A percentile compares a stretch with the other conserved stretches of the same genome.
phyloP scores from a whole-genome alignment of 2,888 invertebrate genomes.

The Adela reaumurella region DNA sequence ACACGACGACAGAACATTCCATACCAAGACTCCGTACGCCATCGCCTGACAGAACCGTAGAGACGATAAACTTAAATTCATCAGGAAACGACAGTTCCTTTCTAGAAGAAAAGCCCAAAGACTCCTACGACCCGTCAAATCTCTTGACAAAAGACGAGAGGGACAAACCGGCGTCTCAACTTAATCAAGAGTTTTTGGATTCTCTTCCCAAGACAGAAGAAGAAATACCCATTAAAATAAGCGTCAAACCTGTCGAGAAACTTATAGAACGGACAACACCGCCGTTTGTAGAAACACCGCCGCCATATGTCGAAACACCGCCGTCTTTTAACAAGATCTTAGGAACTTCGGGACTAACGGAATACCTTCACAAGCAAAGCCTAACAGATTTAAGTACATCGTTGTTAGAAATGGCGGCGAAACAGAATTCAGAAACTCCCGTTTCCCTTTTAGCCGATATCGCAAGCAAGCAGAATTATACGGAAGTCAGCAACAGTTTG shows the following conservation, averaged over 20 bases:
- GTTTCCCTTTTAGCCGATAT: constrained; percentile 12
- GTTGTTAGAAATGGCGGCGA: constrained; percentile 9
- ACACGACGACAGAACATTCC: constrained; percentile 15
- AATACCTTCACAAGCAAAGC: constrained; percentile 1
- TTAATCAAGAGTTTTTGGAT: constrained; percentile 42
- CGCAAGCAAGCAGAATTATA: constrained; percentile 9
- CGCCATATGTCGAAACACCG: not conserved
- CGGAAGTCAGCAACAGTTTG: constrained; percentile 13
- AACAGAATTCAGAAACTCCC: constrained; percentile 10
- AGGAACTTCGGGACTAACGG: not conserved
- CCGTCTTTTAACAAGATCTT: constrained; percentile 2
- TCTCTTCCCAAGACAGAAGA: constrained; percentile 22
- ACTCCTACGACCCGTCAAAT: constrained; percentile 11
- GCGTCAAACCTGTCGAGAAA: constrained; percentile 35
- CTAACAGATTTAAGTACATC: constrained; percentile 7
- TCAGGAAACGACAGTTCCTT: not conserved
- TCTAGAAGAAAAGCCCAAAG: constrained; percentile 12
- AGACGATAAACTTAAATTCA: not conserved
- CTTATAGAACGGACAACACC: constrained; percentile 16
- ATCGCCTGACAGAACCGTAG: constrained; percentile 13
- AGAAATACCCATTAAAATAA: constrained; percentile 23
- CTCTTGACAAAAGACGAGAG: constrained; percentile 23
- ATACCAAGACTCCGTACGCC: constrained; percentile 21
- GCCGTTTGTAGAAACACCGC: not conserved
- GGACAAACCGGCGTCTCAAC: constrained; percentile 33